Conservation (phyloP, 2,888 invertebrate species). For the Lumbricus terrestris region DNA sequence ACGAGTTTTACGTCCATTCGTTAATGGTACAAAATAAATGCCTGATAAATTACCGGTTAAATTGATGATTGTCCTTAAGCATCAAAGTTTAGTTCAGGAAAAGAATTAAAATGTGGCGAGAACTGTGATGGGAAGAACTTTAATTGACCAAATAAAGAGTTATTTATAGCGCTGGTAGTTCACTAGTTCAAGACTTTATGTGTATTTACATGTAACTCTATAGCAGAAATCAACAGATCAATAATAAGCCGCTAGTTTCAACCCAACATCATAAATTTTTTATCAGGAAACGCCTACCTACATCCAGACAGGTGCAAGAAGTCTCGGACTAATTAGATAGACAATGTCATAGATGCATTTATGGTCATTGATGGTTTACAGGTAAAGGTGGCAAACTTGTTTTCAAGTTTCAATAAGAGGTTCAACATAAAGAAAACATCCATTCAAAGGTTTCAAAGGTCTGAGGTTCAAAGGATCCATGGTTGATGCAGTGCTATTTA, state of each 20-base stretch:
- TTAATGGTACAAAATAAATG: too few relatives aligned
- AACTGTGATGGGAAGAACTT: background rate
- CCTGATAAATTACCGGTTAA: too few relatives aligned
- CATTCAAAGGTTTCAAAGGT: background rate
- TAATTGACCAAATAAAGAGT: background rate
- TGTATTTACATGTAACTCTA: too few relatives aligned
- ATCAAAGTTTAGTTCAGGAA: background rate
- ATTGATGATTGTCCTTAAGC: too few relatives aligned
- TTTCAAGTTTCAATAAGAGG: background rate
- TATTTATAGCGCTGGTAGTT: too few relatives aligned
- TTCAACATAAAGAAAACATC: background rate
- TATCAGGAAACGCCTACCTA: background rate
- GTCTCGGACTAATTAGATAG: background rate
- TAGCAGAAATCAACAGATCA: background rate
- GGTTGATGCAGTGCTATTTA: background rate
- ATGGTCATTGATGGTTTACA: background rate
- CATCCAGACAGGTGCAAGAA: background rate
- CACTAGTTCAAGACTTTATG: background rate
- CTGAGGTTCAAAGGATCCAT: background rate
- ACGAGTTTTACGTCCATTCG: too few relatives aligned
- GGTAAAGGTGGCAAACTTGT: background rate
- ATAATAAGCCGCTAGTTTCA: background rate
- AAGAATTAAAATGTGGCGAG: background rate
- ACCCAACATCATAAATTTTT: background rate
- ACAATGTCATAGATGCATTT: background rate